Conservation (phyloP, 2,888 invertebrate genomes). For the Dastarcus helophoroides region DNA sequence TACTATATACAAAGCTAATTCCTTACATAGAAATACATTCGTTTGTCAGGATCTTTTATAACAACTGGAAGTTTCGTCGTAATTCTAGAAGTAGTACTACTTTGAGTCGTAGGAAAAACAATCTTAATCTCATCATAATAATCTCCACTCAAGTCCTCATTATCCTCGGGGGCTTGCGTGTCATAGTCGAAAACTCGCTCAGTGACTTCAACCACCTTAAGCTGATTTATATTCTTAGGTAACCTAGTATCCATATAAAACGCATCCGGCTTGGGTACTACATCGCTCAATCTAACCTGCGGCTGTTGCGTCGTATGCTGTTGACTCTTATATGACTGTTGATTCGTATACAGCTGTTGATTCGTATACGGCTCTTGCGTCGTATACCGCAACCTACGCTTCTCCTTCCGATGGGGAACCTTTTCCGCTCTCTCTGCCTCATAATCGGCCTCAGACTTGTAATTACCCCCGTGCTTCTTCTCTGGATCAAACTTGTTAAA, state of each 20-base stretch:
- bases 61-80: constrained; percentile 18
- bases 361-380: too few species aligned
- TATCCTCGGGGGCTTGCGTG: background rate
- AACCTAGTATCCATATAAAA: constrained; percentile 26
- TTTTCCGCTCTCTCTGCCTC: background rate
- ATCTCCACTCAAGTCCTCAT: constrained; percentile 4
- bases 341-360: too few species aligned
- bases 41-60: constrained; percentile 33
- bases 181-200: constrained; percentile 7
- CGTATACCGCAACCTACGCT: too few species aligned
- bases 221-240: constrained; percentile 23
- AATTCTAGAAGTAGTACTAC: constrained; percentile 2
- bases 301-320: constrained; percentile 3
- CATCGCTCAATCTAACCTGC: constrained; percentile 19
- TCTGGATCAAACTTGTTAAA: constrained; percentile 18
- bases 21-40: constrained; percentile 33
- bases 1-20: constrained; percentile 15
- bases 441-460: constrained; percentile 10
- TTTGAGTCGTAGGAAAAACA: constrained; percentile 6
- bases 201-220: constrained; percentile 17
- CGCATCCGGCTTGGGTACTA: constrained; percentile 25
- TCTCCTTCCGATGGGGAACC: too few species aligned
- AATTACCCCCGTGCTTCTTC: constrained; percentile 23
- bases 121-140: constrained; percentile 12
- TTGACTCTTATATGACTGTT: too few species aligned